phyloP scores from a whole-genome alignment of 2,888 invertebrate species.

The Hirtodrosophila histrioides region DNA sequence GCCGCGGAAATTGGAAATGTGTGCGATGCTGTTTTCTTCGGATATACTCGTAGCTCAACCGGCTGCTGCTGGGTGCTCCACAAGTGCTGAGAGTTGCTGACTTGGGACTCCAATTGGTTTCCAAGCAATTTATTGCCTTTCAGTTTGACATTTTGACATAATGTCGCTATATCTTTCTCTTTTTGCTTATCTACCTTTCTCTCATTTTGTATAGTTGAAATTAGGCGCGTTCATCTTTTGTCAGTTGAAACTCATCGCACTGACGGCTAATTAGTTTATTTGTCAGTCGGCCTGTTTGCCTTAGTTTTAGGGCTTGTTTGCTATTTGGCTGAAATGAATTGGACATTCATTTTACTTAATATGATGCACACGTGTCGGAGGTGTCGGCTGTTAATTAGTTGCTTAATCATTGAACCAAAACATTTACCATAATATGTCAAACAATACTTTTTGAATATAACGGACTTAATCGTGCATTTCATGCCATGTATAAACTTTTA shows the following conservation, averaged over 20 bases:
- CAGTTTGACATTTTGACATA: conserved; percentile 82
- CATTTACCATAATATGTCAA: too few relatives aligned
- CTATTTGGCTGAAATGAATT: conserved; percentile 36
- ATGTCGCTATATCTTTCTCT: conserved; percentile 46
- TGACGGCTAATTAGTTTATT: conserved; percentile 82
- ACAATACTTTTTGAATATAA: too few relatives aligned
- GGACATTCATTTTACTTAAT: conserved; percentile 50
- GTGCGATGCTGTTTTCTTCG: conserved; percentile 20
- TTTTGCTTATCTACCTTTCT: conserved; percentile 33
- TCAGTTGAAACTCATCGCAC: conserved; percentile 81
- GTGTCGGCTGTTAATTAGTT: too few relatives aligned
- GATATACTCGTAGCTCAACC: conserved; percentile 17
- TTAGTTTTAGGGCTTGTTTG: conserved; percentile 8
- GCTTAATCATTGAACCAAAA: too few relatives aligned
- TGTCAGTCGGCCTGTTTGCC: conserved; percentile 66
- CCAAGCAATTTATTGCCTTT: conserved; percentile 78
- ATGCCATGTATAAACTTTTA: too few relatives aligned
- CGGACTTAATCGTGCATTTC: too few relatives aligned
- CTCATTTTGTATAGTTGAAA: conserved; percentile 45
- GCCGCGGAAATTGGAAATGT: conserved; percentile 67
- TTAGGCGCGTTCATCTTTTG: conserved; percentile 68
- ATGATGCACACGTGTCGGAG: conserved; percentile 2
- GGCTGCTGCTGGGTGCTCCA: conserved; percentile 29
- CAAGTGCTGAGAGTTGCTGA: conserved; percentile 17
- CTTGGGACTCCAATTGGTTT: conserved; percentile 26